These are phyloP conservation scores for Silurus glanis DNA, from an alignment of 2,113 vertebrate species.

Conservation along the genomic window DNA sequence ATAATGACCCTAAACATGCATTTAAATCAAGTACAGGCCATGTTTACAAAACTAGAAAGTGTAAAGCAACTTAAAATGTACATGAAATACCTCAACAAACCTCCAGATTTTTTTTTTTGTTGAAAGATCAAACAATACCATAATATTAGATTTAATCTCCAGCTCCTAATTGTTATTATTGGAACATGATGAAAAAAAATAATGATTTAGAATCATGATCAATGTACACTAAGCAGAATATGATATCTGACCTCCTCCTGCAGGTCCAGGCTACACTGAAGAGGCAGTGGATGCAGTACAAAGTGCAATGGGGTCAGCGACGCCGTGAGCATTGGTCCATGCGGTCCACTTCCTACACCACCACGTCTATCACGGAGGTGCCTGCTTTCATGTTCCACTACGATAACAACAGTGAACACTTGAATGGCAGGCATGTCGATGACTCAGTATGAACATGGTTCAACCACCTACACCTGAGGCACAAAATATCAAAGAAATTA, in stretches of 20 bases:
- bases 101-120: too few relatives aligned
- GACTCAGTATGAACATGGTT: conserved; percentile 75
- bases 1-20: too few relatives aligned
- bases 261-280: conserved; percentile 89
- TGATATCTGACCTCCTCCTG: conserved; percentile 8
- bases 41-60: too few relatives aligned
- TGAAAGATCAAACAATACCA: too few relatives aligned
- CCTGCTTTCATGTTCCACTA: conserved; percentile 84
- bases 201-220: not conserved
- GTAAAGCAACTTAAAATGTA: too few relatives aligned
- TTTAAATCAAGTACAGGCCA: too few relatives aligned
- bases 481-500: not conserved
- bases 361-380: conserved; percentile 84
- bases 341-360: conserved; percentile 83
- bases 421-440: conserved; percentile 76
- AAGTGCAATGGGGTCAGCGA: conserved; percentile 85
- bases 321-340: conserved; percentile 80
- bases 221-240: not conserved
- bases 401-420: conserved; percentile 77
- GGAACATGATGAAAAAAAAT: too few relatives aligned
- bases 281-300: conserved; percentile 89
- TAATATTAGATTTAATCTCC: too few relatives aligned
- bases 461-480: conserved; percentile 78
- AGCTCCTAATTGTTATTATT: too few relatives aligned
- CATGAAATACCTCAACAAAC: too few relatives aligned